These are phyloP conservation scores for Tachina fera DNA, from an alignment of 2,888 invertebrate genomes.

Conservation along the genomic window DNA sequence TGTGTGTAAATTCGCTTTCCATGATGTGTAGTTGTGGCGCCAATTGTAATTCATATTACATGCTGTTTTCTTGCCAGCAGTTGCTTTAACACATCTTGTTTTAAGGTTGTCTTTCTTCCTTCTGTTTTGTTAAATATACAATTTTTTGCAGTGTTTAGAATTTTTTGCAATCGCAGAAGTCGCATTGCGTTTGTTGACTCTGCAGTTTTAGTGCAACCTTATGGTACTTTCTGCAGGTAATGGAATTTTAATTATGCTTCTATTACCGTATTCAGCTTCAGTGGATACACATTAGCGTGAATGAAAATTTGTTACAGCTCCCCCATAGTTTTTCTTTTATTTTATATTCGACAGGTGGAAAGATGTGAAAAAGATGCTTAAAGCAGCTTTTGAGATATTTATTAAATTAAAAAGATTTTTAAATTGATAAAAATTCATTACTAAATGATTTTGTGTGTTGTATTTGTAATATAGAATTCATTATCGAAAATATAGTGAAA, in stretches of 20 bases:
- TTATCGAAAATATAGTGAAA: too few relatives aligned
- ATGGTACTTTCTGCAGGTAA: not conserved
- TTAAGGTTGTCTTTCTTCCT: not conserved
- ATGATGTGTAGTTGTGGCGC: too few relatives aligned
- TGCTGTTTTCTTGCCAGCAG: too few relatives aligned
- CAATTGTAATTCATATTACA: too few relatives aligned
- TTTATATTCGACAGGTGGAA: not conserved
- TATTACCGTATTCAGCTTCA: not conserved
- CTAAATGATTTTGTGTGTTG: accelerated
- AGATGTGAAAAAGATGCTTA: constrained; percentile 19
- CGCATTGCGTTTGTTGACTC: too few relatives aligned
- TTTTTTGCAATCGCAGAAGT: not conserved
- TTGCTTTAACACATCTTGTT: not conserved
- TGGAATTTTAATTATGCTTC: constrained; percentile 44
- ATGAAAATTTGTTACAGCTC: not conserved
- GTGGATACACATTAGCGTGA: not conserved
- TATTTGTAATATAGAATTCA: too few relatives aligned
- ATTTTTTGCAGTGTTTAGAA: not conserved
- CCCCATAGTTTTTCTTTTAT: not conserved
- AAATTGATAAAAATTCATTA: too few relatives aligned
- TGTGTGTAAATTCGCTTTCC: not conserved
- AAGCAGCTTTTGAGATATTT: not conserved
- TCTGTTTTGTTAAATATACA: not conserved
- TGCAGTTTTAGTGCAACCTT: not conserved
- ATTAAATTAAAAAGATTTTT: constrained; percentile 16